phyloP scores from a whole-genome alignment of 2,797 vertebrate species.

The Loris lydekkerianus region DNA sequence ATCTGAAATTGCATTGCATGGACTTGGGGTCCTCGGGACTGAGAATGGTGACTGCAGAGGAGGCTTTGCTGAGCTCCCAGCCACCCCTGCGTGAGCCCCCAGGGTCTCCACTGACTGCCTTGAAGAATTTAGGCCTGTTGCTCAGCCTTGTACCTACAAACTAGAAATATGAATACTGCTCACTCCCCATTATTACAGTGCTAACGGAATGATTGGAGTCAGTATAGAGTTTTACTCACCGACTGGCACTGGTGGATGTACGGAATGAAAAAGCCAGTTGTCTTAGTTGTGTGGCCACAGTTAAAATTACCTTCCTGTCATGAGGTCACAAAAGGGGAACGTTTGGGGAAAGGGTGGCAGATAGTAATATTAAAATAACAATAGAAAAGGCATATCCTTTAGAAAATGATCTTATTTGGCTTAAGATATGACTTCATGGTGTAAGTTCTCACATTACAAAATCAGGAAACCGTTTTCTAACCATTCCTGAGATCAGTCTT shows the following conservation, averaged over 20 bases:
- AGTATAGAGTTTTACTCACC: background rate
- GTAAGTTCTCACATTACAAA: background rate
- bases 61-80: background rate
- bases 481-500: background rate
- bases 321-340: background rate
- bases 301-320: background rate
- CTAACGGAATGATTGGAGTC: background rate
- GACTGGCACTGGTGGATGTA: background rate
- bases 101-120: background rate
- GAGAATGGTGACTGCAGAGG: background rate
- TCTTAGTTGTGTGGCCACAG: background rate
- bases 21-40: background rate
- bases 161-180: background rate
- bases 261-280: background rate
- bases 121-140: background rate
- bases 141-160: background rate
- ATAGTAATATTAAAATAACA: background rate
- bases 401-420: background rate
- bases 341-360: background rate
- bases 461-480: background rate
- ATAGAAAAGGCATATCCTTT: background rate
- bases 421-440: background rate
- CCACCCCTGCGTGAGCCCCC: background rate
- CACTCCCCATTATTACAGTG: background rate
- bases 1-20: background rate